Evolutionary conservation across 1,140 invertebrate genomes (phyloP), one percentile per base, ranked within the genome.

Genomic region (Triops longicaudatus): DNA sequence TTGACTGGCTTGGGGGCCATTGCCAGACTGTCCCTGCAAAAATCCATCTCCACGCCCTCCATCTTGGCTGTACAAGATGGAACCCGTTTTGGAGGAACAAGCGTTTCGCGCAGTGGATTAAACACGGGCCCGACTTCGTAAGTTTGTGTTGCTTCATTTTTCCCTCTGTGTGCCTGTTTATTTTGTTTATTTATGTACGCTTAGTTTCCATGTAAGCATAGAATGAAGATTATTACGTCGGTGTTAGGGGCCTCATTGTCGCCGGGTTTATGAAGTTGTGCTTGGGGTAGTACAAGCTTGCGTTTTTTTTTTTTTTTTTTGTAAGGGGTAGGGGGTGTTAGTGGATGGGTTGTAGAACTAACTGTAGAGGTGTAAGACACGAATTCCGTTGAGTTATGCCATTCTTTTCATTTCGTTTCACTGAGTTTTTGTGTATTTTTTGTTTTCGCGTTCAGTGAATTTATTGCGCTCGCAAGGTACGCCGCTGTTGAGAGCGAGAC

Each of bases 31-130:
- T 92, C 92, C 74, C 87, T 96, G 76, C 93, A 95, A 83, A 96
- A 96, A 86, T 94, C 93, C 73, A 90, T 95, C 79, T 96, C 94
- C 12, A 95, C 93, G 28, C 93, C 93, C 27, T 95, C 93, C 76
- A 93, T 94, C 78, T 89, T 93, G 41, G 91, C 91, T 75, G 89
- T 89, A 73, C 85, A 89, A 79, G 88, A 85, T 79, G 85, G 85
- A 72, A 82, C 82, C 41, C 81, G 81, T 77, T 44, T 75, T 5
- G 12, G 31, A 31, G 42, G 37, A 14, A n/a, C 43, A 73, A 26
- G 71, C 27, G 73, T 44, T 14, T 73, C 76, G 26, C 73, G 76
- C 72, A 41, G 26, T 41, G 73, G 73, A 31, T 75, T 63, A 9
- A 50, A 37, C 22, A 73, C 76, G 4, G 76, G 76, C 26, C 76